Percentiles rank a stretch among this genome's conserved stretches.
phyloP scores from a whole-genome alignment of 2,113 vertebrate genomes.

The Actinemys pallida region DNA sequence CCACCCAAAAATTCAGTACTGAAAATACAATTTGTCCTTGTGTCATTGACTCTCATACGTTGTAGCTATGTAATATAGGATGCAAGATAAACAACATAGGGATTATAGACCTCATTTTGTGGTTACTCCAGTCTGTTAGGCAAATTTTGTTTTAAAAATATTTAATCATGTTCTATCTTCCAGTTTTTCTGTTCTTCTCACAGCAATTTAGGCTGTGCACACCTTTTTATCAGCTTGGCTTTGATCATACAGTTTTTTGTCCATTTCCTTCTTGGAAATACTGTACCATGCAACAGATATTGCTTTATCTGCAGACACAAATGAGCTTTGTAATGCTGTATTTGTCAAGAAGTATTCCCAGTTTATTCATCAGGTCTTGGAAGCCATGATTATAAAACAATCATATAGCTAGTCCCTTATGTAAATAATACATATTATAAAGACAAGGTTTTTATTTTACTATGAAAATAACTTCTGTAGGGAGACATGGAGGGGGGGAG shows the following conservation, averaged over 20 bases:
- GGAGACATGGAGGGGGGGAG: neutral
- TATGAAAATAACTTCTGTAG: conserved; percentile 66
- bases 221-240: neutral
- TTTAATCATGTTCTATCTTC: neutral
- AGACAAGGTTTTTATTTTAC: conserved; percentile 48
- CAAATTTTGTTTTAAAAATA: neutral
- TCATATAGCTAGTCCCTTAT: conserved; percentile 41
- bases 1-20: neutral
- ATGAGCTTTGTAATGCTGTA: conserved; percentile 27
- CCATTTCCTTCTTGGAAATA: conserved; percentile 10
- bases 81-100: neutral
- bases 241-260: neutral
- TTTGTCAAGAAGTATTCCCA: conserved; percentile 20
- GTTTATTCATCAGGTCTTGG: conserved; percentile 28
- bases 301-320: neutral
- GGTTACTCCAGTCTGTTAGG: neutral
- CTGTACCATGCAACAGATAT: neutral
- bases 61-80: neutral
- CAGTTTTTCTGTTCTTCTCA: neutral
- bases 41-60: neutral
- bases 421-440: conserved; percentile 57
- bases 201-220: neutral
- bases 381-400: conserved; percentile 37
- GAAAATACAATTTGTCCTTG: neutral
- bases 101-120: neutral